Base-by-base conservation (phyloP, 2,888 invertebrate genomes). In the Gari tellinella region DNA sequence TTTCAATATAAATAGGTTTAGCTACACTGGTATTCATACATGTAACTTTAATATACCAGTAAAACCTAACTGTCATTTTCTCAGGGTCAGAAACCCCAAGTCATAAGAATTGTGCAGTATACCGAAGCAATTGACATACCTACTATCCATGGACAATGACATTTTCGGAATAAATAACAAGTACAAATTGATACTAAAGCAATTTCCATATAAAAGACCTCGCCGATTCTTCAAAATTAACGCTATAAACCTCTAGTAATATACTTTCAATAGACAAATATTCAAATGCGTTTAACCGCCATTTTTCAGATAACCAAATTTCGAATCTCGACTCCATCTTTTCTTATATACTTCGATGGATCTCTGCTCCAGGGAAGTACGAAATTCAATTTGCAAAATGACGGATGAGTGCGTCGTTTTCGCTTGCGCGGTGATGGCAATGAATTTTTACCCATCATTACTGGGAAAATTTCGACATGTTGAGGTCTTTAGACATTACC, bases 331-430 rank as follows among this genome's bases (percentile, higher is more conserved):
- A 62, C 66, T 68, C 67, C 60, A 52, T 63, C 68, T 75, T 79
- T 80, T 80, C 67, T 72, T 46, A 70, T 37, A 43, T 26, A 56
- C 61, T 68, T 70, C 60, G 66, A 31, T 56, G 70, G 74, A 57
- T 31, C 68, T 63, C 69, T 63, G 84, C 83, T 86, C 72, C 66
- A 62, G 83, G 86, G 80, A 57, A 74, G 60, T 65, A 60, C 68
- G 65, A 82, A 88, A 87, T 88, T 86, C 78, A 87, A 87, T 88
- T 88, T 86, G 75, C 82, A 72, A 86, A 85, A 80, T 79, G 81
- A 72, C 80, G 79, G 73, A 61, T 68, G 70, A 79, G 76, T 64
- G 73, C 53, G 82, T 80, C 82, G 77, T 70, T 84, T 75, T 76
- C 63, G 69, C 61, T 66, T 63, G 45, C 56, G 57, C 60, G 69